Evolutionary conservation across 2,113 vertebrate genomes (phyloP).

Genomic region (Turnix velox): DNA sequence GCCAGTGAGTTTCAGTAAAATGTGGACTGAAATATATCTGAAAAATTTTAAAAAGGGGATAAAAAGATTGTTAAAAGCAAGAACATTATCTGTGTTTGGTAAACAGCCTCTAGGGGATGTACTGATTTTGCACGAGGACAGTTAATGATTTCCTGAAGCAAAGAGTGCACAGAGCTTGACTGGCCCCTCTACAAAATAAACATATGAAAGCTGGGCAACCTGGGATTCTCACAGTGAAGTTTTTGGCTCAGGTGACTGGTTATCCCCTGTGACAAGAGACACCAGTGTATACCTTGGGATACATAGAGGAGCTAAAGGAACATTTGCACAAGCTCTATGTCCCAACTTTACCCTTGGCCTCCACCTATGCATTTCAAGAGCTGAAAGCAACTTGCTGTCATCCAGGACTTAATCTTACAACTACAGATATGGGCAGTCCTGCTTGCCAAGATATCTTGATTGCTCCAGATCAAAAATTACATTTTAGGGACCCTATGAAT

Average conservation of each 20-base stretch:
- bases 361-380: background rate
- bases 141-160: background rate
- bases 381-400: background rate
- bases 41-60: background rate
- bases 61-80: background rate
- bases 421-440: accelerated
- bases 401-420: background rate
- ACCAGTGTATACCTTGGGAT: background rate
- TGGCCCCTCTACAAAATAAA: background rate
- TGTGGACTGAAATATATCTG: background rate
- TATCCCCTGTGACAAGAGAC: background rate
- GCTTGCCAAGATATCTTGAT: background rate
- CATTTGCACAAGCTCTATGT: background rate
- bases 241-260: background rate
- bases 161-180: background rate
- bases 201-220: background rate
- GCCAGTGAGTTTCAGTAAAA: background rate
- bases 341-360: background rate
- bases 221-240: background rate
- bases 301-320: background rate
- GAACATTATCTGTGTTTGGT: background rate
- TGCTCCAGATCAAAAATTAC: background rate
- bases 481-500: background rate
- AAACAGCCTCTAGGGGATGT: background rate
- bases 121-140: background rate